Percentiles rank a stretch among this genome's conserved stretches.
Conservation (phyloP, 2,113 vertebrate species). For the Penelope pileata region DNA sequence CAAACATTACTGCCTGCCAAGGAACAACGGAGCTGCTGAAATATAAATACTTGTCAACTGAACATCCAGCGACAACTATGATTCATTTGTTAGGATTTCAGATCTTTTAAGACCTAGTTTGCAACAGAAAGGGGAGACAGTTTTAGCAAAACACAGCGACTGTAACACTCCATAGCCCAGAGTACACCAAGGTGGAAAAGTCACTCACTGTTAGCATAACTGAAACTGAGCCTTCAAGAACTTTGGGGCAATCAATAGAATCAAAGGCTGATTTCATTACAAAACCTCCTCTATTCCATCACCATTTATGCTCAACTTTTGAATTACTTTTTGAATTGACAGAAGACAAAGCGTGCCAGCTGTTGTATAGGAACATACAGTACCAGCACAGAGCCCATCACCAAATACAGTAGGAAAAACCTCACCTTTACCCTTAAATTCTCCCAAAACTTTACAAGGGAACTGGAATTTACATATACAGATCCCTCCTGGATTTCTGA, state of each 20-base stretch:
- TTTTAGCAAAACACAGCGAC: background rate
- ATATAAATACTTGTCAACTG: background rate
- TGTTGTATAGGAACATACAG: rapidly evolving
- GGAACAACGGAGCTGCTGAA: background rate
- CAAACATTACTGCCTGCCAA: background rate
- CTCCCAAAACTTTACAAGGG: background rate
- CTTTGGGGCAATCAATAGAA: rapidly evolving
- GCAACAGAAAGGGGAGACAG: background rate
- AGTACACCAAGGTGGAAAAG: background rate
- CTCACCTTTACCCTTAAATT: background rate
- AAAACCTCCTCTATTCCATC: background rate
- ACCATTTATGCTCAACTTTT: background rate
- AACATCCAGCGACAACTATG: background rate
- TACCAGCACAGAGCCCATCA: background rate
- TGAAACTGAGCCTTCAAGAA: background rate
- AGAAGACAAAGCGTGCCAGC: background rate
- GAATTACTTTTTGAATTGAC: background rate
- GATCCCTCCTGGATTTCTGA: background rate
- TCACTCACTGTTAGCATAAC: background rate
- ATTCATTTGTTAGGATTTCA: background rate
- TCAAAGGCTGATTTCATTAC: background rate
- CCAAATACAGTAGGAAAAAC: background rate
- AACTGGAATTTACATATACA: rapidly evolving
- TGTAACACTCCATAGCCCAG: background rate
- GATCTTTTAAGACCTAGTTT: background rate